A percentile compares a stretch with the other conserved stretches of the same genome.
These are phyloP conservation scores for Felis catus DNA, from an alignment of 2,113 vertebrate species.

Conservation along the genomic window DNA sequence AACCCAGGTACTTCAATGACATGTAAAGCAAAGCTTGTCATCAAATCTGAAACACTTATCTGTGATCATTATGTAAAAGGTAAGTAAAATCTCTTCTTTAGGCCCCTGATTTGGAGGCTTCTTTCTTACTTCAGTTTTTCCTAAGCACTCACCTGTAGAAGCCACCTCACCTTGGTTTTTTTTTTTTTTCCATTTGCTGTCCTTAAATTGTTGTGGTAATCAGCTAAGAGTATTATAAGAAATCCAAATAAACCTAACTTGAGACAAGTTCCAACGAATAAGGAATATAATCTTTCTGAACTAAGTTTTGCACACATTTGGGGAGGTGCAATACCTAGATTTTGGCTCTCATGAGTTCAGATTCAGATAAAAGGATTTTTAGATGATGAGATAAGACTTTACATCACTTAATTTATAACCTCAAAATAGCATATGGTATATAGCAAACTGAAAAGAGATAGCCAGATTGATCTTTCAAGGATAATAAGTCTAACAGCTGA, in stretches of 20 bases:
- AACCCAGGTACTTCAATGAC: background rate
- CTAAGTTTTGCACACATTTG: background rate
- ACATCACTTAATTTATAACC: background rate
- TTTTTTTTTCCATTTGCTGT: background rate
- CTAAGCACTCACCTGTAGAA: background rate
- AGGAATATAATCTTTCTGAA: background rate
- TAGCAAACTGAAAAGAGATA: background rate
- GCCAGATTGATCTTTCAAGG: background rate
- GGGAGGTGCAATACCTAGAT: background rate
- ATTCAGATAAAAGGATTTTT: background rate
- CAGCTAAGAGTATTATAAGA: background rate
- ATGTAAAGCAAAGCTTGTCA: background rate
- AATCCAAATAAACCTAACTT: background rate
- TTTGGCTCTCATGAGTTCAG: background rate
- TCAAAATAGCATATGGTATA: background rate
- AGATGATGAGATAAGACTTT: background rate
- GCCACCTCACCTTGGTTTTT: background rate
- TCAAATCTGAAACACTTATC: background rate
- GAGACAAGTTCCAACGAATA: background rate
- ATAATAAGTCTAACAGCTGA: background rate
- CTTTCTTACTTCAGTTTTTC: background rate
- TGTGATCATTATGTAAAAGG: background rate
- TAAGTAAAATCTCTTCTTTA: background rate
- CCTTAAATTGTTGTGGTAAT: background rate
- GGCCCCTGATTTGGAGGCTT: background rate